phyloP scores from a whole-genome alignment of 92 coral and sea anemone species.

The Parazoanthus darwini region DNA sequence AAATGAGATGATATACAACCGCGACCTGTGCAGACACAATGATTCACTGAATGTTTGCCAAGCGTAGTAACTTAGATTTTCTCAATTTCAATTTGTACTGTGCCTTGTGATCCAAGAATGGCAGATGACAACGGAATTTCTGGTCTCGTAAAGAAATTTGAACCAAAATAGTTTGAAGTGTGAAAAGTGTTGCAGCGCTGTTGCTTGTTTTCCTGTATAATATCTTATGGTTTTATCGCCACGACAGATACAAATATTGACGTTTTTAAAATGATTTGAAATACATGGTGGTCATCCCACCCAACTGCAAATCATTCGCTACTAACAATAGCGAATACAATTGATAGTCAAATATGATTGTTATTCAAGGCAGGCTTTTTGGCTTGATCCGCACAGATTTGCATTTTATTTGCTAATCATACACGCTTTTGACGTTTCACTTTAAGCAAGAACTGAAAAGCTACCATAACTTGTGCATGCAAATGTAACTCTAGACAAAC shows the following conservation, averaged over 20 bases:
- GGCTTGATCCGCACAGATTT: conserved; percentile 2
- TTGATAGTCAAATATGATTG: conserved; percentile 21
- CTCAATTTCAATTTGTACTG: not conserved
- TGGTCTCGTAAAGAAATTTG: not conserved
- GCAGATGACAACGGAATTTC: not conserved
- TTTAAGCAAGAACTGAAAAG: not conserved
- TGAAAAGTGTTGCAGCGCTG: not conserved
- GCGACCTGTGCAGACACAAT: not conserved
- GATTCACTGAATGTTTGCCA: not conserved
- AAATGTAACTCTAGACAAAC: not conserved
- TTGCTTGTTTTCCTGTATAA: conserved; percentile 3
- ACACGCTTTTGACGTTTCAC: not conserved
- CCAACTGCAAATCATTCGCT: conserved; percentile 23
- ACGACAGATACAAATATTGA: conserved; percentile 21
- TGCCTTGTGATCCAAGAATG: not conserved
- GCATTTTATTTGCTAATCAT: conserved; percentile 21
- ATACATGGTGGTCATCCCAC: not conserved
- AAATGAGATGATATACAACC: too few relatives aligned
- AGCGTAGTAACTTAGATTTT: not conserved
- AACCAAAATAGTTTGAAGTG: not conserved
- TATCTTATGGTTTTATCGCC: not conserved
- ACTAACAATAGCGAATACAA: conserved; percentile 19
- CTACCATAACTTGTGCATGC: not conserved
- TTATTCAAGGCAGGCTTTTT: not conserved
- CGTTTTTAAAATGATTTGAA: not conserved